Conservation (phyloP, 2,888 invertebrate genomes). For the Apodemia hepburni region DNA sequence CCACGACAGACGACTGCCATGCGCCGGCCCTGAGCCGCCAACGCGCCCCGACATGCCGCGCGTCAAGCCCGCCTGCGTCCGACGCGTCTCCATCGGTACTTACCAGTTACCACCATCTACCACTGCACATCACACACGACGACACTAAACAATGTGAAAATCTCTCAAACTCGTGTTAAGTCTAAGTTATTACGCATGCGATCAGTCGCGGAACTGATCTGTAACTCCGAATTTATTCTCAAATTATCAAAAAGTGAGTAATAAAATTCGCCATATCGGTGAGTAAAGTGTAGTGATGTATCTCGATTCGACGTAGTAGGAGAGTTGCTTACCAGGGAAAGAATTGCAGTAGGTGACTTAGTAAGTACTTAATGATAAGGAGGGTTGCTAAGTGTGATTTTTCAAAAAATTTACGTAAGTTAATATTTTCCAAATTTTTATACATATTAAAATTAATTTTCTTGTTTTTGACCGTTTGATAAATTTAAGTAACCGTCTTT, state of each 20-base stretch:
- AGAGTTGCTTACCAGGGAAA: conserved; percentile 1
- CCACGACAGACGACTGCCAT: conserved; percentile 55
- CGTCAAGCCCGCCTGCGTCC: conserved; percentile 77
- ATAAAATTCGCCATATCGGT: background rate
- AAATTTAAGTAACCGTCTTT: too few species aligned
- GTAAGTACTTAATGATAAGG: conserved; percentile 12
- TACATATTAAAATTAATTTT: too few species aligned
- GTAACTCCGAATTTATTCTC: background rate
- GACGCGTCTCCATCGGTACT: conserved; percentile 79
- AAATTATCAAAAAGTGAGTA: conserved; percentile 1
- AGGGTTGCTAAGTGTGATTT: background rate
- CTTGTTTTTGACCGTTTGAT: too few species aligned
- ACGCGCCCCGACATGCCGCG: conserved; percentile 68
- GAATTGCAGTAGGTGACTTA: conserved; percentile 1
- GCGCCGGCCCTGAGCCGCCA: conserved; percentile 65
- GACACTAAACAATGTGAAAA: conserved; percentile 38
- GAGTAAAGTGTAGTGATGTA: conserved; percentile 11
- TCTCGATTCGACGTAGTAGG: conserved; percentile 1
- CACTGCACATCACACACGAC: conserved; percentile 45
- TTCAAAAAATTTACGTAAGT: too few species aligned
- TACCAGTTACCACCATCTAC: conserved; percentile 45
- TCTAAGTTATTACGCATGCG: conserved; percentile 9
- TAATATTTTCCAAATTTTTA: too few species aligned
- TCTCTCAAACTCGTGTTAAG: conserved; percentile 34
- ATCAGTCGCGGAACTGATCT: conserved; percentile 3